These are phyloP conservation scores for Heteractis magnifica DNA, from an alignment of 92 coral and sea anemone species.

Conservation along the genomic window DNA sequence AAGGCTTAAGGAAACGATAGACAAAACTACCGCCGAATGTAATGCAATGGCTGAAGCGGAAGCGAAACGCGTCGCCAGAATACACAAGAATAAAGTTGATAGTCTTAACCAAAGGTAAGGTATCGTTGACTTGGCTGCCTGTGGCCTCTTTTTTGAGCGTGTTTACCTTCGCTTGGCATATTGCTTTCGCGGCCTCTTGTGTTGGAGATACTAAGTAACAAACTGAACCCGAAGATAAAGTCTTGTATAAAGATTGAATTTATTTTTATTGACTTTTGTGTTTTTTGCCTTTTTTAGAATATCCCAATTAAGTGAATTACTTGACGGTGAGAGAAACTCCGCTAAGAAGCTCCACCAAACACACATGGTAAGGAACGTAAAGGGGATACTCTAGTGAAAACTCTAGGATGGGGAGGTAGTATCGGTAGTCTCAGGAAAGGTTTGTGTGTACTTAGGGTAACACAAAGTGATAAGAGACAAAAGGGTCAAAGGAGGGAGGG, in stretches of 20 bases:
- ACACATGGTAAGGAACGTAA: conserved; percentile 51
- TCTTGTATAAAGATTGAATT: too few relatives aligned
- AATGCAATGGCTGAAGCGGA: conserved; percentile 72
- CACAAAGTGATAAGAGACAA: too few relatives aligned
- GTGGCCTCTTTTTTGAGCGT: neutral
- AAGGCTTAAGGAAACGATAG: conserved; percentile 62
- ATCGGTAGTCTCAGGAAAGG: too few relatives aligned
- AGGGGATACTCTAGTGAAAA: too few relatives aligned
- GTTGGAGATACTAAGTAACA: neutral
- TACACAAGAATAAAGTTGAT: conserved; percentile 63
- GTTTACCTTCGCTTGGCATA: too few relatives aligned
- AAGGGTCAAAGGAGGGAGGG: too few relatives aligned
- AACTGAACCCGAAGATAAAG: neutral
- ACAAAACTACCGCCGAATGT: conserved; percentile 61
- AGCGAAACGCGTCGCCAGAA: conserved; percentile 60
- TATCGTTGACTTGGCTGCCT: neutral
- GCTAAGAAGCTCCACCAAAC: conserved; percentile 47
- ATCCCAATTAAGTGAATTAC: conserved; percentile 40
- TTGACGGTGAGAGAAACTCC: conserved; percentile 53
- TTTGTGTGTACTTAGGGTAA: too few relatives aligned
- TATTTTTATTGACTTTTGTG: neutral
- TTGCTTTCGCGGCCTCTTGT: neutral
- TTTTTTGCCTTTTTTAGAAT: conserved; percentile 43
- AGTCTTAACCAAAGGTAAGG: conserved; percentile 70
- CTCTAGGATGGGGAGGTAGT: too few relatives aligned